Base-by-base conservation (phyloP, 2,888 invertebrate genomes). In the Drosophila antonietae region DNA sequence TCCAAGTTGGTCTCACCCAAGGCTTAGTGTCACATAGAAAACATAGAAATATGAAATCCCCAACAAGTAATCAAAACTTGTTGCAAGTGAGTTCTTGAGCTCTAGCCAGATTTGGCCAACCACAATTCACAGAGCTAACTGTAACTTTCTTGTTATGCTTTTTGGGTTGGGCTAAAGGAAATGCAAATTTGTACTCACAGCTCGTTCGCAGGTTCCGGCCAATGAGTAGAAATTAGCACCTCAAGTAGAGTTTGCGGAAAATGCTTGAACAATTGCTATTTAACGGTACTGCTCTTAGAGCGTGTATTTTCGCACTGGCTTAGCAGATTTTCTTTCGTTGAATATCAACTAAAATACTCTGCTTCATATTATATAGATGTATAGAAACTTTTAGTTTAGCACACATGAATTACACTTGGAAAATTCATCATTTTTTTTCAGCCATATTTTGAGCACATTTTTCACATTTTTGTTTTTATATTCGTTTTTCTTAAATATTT, bases 201-300 rank as follows among this genome's bases (percentile, higher is more conserved):
- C 80, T 71, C 67, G 68, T 70, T 65, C 53, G 39, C 53, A 59
- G 56, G 68, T 73, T 75, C 44, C 67, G 80, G 75, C 80, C 76
- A 78, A 80, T 78, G 81, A 84, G 79, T 86, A 51, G n/a, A 75
- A 84, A 80, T 89, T 88, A 84, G 73, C 85, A 87, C 82, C 75
- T 73, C 49, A 35, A 43, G 35, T 35, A 20, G 39, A 39, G 39
- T 55, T 57, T 53, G 63, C 52, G 43, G 68, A 79, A 58, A 70
- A 53, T 61, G 41, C 52, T 51, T 68, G 44, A 53, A 56, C 60
- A 68, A 57, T 73, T 62, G 60, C 47, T 41, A 46, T 67, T 68
- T 76, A 78, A 78, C 67, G 61, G 63, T 61, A 71, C 57, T 75
- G 56, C 56, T 41, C 49, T 47, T 23, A 6, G 37, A 37, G 68